A percentile compares a stretch with the other conserved stretches of the same genome.
Evolutionary conservation across 2,888 invertebrate species (phyloP).

Genomic region (Ditylenchus weischeri): DNA sequence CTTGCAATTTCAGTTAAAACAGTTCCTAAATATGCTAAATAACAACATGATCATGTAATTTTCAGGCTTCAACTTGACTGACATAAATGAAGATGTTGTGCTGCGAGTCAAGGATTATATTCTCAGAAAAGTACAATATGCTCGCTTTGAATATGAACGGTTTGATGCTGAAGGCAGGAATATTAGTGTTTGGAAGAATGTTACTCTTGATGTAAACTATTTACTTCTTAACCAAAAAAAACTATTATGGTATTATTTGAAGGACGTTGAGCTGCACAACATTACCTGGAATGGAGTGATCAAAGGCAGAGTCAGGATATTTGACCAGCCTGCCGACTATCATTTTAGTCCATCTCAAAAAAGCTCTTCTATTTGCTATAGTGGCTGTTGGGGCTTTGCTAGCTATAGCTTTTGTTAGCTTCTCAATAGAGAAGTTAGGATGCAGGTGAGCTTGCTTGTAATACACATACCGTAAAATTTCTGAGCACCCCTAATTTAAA

Average conservation of each 20-base stretch:
- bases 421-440: slow-evolving; percentile 25
- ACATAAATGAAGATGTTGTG: slow-evolving; percentile 32
- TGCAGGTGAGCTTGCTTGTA: slow-evolving; percentile 25
- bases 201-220: slow-evolving; percentile 22
- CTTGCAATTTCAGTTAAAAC: no score
- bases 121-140: slow-evolving; percentile 22
- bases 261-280: slow-evolving; percentile 38
- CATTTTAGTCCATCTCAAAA: slow-evolving; percentile 31
- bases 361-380: slow-evolving; percentile 30
- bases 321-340: slow-evolving; percentile 36
- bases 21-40: no score
- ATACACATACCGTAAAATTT: no score
- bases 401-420: slow-evolving; percentile 26
- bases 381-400: slow-evolving; percentile 37
- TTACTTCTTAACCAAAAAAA: background rate
- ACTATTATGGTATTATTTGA: slow-evolving; percentile 13
- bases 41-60: background rate
- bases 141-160: slow-evolving; percentile 19
- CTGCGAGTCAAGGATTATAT: slow-evolving; percentile 36
- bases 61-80: slow-evolving; percentile 41
- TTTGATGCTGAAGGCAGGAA: slow-evolving; percentile 36
- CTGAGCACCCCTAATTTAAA: no score
- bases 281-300: slow-evolving; percentile 42
- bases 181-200: slow-evolving; percentile 30
- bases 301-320: slow-evolving; percentile 33